Evolutionary conservation across 2,888 invertebrate species (phyloP).

Genomic region (Phaonia tiefii): DNA sequence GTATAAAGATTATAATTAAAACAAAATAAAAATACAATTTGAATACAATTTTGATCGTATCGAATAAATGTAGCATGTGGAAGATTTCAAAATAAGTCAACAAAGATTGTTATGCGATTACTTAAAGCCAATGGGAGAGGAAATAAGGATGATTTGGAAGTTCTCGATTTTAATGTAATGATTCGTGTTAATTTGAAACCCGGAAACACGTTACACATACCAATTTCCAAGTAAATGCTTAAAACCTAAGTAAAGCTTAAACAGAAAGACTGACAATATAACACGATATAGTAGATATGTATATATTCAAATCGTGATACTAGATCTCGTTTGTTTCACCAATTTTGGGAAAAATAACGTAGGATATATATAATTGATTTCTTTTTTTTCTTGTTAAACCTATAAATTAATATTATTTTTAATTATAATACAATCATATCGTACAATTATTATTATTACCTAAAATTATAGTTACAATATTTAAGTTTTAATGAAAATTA

Average conservation of each 20-base stretch:
- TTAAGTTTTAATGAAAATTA: slow-evolving; percentile 18
- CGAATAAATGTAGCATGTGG: neutral
- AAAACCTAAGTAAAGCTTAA: slow-evolving; percentile 49
- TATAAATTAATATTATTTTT: slow-evolving; percentile 4
- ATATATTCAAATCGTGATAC: neutral
- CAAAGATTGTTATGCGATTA: slow-evolving; percentile 33
- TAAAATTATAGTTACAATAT: no score
- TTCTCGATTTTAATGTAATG: no score
- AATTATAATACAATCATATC: slow-evolving; percentile 19
- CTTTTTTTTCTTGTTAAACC: no score
- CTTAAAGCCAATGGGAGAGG: slow-evolving; percentile 43
- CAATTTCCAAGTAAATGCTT: slow-evolving; percentile 13
- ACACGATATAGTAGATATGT: neutral
- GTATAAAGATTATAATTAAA: neutral
- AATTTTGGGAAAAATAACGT: slow-evolving; percentile 10
- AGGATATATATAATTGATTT: neutral
- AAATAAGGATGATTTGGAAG: no score
- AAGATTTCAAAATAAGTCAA: slow-evolving; percentile 26
- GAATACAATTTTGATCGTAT: slow-evolving; percentile 50
- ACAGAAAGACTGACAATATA: neutral
- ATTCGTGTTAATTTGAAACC: no score
- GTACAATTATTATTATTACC: neutral
- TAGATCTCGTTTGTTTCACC: slow-evolving; percentile 22
- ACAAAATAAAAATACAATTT: no score
- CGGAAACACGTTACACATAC: no score